Base-by-base conservation (phyloP, 1,140 invertebrate genomes). In the Heliconius melpomene region DNA sequence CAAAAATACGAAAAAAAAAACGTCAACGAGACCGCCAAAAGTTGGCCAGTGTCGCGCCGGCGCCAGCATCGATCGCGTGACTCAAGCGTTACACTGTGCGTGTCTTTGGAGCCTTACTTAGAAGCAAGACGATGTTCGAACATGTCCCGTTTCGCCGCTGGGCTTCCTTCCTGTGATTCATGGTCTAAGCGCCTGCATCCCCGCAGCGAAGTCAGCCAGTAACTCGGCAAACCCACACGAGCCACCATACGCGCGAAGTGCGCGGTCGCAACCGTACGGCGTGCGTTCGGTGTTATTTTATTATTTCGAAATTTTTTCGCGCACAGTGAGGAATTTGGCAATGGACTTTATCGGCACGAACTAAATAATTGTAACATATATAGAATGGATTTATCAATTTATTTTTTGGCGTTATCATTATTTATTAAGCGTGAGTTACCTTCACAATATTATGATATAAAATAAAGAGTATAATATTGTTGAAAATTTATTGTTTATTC, bases 111-210 rank as follows among this genome's bases (percentile, higher is more conserved):
- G 81, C 80, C 86, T 85, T 79, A 88, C 87, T 90, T 85, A 81
- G 32, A 36, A 36, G 32, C 1, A 7, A 36, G 83, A 82, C 81
- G 83, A 83, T 86, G 86, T 89, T 89, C 89, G 87, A 88, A 92
- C 87, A 93, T 92, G 89, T 86, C 86, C 92, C 91, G 91, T 92
- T 92, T 90, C 78, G 85, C 87, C 80, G 87, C 86, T 87, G 84
- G 83, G 85, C 84, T 86, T 87, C 87, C 90, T 91, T 92, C 89
- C 93, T 92, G 91, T 94, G 91, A 94, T 88, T 94, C 91, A 94
- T 88, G 83, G 82, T 80, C 84, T 82, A 72, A 16, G 89, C 85
- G 60, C 60, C 60, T 66, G 60, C 60, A 66, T 66, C 60, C 60
- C 60, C 60, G 60, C 71, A 72, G 20, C 83, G 84, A 83, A 86